Conservation (phyloP, 2,888 invertebrate genomes). For the Pachycephus smyrnensis region DNA sequence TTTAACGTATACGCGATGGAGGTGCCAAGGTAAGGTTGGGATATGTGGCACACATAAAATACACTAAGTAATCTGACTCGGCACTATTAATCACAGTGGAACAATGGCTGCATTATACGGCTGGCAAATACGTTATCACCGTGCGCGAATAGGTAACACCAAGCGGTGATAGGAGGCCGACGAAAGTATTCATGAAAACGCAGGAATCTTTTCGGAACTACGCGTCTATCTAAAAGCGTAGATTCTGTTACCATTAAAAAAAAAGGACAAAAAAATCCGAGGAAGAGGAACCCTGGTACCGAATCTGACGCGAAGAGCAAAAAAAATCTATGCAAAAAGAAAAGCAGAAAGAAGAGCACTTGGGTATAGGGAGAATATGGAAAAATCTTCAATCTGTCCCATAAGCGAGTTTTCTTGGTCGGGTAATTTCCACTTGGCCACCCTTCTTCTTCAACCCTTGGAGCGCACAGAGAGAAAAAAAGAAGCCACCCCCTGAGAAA, state of each 20-base stretch:
- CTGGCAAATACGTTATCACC: neutral
- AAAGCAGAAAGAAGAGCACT: neutral
- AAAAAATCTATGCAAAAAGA: neutral
- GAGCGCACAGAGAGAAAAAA: conserved; percentile 4
- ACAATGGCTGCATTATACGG: neutral
- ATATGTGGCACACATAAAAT: neutral
- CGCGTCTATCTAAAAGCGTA: neutral
- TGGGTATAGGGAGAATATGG: conserved; percentile 7
- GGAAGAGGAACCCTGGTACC: neutral
- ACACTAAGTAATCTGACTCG: neutral
- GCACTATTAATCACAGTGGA: neutral
- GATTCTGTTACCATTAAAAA: neutral
- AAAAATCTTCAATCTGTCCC: conserved; percentile 48
- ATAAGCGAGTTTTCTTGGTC: conserved; percentile 44
- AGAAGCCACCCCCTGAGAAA: conserved; percentile 30
- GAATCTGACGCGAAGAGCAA: neutral
- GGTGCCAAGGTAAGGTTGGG: neutral
- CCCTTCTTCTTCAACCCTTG: conserved; percentile 41
- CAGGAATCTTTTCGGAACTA: too few relatives aligned
- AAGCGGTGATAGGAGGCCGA: neutral
- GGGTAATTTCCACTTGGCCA: conserved; percentile 51
- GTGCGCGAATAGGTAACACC: neutral
- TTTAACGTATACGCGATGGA: neutral
- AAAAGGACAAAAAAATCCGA: neutral
- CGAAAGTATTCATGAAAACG: neutral